Percentiles rank a stretch among this genome's conserved stretches.
phyloP scores from a whole-genome alignment of 37 sponge, comb jelly and placozoan genomes.

The Spongilla lacustris region DNA sequence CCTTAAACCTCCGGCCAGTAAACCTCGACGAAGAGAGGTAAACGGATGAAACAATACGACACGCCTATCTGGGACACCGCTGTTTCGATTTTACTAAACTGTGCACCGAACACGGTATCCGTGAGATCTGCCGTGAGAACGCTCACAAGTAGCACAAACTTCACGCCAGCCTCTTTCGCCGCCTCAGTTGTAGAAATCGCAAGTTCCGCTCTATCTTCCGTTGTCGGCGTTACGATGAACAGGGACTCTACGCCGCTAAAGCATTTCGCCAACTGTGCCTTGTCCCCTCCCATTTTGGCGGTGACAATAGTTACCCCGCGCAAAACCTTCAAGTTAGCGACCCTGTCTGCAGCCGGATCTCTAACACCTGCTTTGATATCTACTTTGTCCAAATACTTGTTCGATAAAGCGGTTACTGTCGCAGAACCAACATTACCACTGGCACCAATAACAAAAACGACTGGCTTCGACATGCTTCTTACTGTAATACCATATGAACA shows the following conservation, averaged over 20 bases:
- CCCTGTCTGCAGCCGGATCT: background rate
- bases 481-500: too few relatives aligned
- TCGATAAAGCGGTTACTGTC: slow-evolving; percentile 40
- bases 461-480: slow-evolving; percentile 64
- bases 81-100: slow-evolving; percentile 39
- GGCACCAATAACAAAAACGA: slow-evolving; percentile 70
- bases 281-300: slow-evolving; percentile 47
- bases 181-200: slow-evolving; percentile 46
- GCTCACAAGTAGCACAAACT: slow-evolving; percentile 42
- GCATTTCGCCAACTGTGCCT: slow-evolving; percentile 17
- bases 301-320: slow-evolving; percentile 50
- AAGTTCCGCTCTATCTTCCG: slow-evolving; percentile 50
- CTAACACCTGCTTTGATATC: slow-evolving; percentile 68
- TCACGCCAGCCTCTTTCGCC: slow-evolving; percentile 72
- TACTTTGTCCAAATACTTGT: slow-evolving; percentile 35
- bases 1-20: slow-evolving; percentile 39
- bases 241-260: slow-evolving; percentile 66
- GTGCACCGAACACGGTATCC: slow-evolving; percentile 41
- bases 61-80: slow-evolving; percentile 45
- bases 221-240: slow-evolving; percentile 60
- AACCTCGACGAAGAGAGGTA: slow-evolving; percentile 59
- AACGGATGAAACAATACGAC: slow-evolving; percentile 56
- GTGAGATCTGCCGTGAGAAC: slow-evolving; percentile 25
- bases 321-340: slow-evolving; percentile 22
- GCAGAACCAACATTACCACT: slow-evolving; percentile 60